Conservation (phyloP, 92 coral and sea anemone genomes). For the Muricea muricata region DNA sequence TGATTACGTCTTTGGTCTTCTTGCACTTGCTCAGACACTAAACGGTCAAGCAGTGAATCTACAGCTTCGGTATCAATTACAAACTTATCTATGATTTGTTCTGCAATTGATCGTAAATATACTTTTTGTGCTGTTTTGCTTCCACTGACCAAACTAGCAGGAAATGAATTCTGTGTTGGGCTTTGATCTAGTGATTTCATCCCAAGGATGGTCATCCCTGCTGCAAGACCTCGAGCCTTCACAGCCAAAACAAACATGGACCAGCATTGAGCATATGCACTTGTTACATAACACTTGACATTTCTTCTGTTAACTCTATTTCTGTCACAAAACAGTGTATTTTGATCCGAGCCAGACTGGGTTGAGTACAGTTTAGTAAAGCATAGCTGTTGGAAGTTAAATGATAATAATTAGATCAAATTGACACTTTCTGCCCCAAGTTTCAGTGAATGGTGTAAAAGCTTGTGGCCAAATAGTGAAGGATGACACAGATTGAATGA, state of each 20-base stretch:
- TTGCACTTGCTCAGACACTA: background rate
- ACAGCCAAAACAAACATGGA: slow-evolving; percentile 31
- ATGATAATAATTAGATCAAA: too few relatives aligned
- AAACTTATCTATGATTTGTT: slow-evolving; percentile 7
- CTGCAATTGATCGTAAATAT: slow-evolving; percentile 8
- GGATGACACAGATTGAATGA: too few relatives aligned
- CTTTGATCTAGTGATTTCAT: background rate
- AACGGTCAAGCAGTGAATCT: background rate
- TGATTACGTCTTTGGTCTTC: background rate
- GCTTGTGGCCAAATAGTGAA: too few relatives aligned
- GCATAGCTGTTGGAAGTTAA: slow-evolving; percentile 1
- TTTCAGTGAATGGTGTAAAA: too few relatives aligned
- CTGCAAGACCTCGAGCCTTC: slow-evolving; percentile 9
- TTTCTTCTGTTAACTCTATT: background rate
- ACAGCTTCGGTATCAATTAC: background rate
- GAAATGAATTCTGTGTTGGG: slow-evolving; percentile 7
- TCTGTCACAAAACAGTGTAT: slow-evolving; percentile 20
- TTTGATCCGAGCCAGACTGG: slow-evolving; percentile 8
- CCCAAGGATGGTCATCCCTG: slow-evolving; percentile 13
- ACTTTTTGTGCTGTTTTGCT: background rate
- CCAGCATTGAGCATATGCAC: background rate
- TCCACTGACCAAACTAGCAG: background rate
- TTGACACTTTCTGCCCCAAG: too few relatives aligned
- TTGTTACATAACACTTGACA: slow-evolving; percentile 1
- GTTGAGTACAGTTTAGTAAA: slow-evolving; percentile 31